These are phyloP conservation scores for Vulpes lagopus DNA, from an alignment of 2,113 vertebrate species.

Conservation along the genomic window DNA sequence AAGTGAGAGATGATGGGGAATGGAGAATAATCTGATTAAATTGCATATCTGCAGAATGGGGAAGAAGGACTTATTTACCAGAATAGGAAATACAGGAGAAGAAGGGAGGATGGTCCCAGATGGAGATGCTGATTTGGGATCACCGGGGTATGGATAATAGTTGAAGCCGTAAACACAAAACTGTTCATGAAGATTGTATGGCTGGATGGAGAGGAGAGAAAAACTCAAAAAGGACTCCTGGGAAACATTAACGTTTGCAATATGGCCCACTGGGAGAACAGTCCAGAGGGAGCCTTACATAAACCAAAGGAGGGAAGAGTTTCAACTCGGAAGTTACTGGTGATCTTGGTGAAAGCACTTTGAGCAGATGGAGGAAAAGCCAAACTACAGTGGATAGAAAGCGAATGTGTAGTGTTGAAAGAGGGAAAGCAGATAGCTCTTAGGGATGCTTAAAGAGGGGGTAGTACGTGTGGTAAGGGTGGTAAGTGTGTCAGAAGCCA, in stretches of 20 bases:
- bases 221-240: neutral
- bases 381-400: neutral
- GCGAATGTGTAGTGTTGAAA: neutral
- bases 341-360: neutral
- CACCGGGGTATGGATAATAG: neutral
- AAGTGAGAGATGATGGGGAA: neutral
- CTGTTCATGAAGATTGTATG: neutral
- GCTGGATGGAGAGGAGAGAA: neutral
- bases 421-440: neutral
- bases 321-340: neutral
- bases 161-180: neutral
- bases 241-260: neutral
- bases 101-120: neutral
- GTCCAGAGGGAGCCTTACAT: neutral
- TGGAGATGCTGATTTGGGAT: neutral
- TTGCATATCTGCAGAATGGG: neutral
- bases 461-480: neutral
- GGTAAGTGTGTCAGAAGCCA: neutral
- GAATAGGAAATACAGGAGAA: neutral
- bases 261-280: neutral
- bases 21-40: neutral
- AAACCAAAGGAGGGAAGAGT: neutral
- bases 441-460: neutral
- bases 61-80: neutral
- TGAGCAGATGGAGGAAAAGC: neutral